Percentiles rank a stretch among this genome's conserved stretches.
Conservation (phyloP, 2,113 vertebrate species). For the Theristicus caerulescens region DNA sequence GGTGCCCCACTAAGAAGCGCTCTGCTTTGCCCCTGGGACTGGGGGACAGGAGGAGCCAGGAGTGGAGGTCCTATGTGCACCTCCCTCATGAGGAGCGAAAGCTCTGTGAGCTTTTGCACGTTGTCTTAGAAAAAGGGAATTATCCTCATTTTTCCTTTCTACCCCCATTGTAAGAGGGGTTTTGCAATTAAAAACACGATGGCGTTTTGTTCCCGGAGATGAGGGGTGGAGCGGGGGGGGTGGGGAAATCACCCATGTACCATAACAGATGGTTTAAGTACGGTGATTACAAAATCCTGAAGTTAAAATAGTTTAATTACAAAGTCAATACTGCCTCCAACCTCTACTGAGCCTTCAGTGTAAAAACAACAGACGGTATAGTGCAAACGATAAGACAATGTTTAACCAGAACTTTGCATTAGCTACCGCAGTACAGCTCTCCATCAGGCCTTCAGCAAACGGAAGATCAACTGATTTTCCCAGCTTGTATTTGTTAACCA, state of each 20-base stretch:
- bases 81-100: rapidly evolving
- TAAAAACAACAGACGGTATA: slow-evolving; percentile 99
- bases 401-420: slow-evolving; percentile 99
- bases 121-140: neutral
- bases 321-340: slow-evolving; percentile 98
- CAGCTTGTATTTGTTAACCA: slow-evolving; percentile 68
- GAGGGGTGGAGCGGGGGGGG: slow-evolving; percentile 40
- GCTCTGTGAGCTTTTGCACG: rapidly evolving
- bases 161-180: neutral
- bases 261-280: slow-evolving; percentile 96
- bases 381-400: slow-evolving; percentile 94
- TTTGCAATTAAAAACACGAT: slow-evolving; percentile 11
- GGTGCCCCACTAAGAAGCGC: neutral
- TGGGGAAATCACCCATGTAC: slow-evolving; percentile 56
- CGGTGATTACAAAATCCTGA: slow-evolving; percentile 97
- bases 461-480: slow-evolving; percentile 74
- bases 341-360: slow-evolving; percentile 86
- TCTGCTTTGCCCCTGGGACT: neutral
- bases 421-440: slow-evolving; percentile 77
- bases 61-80: rapidly evolving
- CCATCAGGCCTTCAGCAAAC: slow-evolving; percentile 72
- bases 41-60: neutral
- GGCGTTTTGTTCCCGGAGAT: slow-evolving; percentile 7
- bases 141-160: neutral
- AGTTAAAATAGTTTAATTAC: slow-evolving; percentile 99